Conservation (phyloP, 1,140 invertebrate species). For the Goniozus legneri region DNA sequence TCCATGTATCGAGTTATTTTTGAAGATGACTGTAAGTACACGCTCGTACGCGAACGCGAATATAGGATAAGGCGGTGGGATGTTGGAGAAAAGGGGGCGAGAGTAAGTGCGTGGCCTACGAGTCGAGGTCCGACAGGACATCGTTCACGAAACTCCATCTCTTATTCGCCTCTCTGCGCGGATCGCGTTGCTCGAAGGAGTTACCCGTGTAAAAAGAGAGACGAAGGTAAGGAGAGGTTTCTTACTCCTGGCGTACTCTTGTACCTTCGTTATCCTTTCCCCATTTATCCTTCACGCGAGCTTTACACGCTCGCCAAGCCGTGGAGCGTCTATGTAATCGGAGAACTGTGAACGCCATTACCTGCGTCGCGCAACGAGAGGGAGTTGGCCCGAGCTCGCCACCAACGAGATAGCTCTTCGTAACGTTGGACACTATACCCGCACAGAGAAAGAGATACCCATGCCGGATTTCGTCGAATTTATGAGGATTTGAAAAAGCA, state of each 20-base stretch:
- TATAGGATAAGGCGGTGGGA: not conserved
- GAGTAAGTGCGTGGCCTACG: slow-evolving; percentile 7
- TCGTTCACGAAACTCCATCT: slow-evolving; percentile 44
- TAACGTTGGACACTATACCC: slow-evolving; percentile 9
- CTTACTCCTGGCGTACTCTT: slow-evolving; percentile 38
- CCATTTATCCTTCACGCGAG: slow-evolving; percentile 40
- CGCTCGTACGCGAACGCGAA: no score
- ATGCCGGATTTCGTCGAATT: slow-evolving; percentile 13
- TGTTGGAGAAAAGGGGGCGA: slow-evolving; percentile 6
- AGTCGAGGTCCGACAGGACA: slow-evolving; percentile 36
- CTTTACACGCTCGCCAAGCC: no score
- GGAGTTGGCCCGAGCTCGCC: slow-evolving; percentile 13
- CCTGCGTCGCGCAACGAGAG: slow-evolving; percentile 22
- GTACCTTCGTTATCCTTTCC: slow-evolving; percentile 47
- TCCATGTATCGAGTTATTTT: no score
- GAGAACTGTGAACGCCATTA: slow-evolving; percentile 39
- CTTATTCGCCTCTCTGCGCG: no score
- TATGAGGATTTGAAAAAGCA: slow-evolving; percentile 20
- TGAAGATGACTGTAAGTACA: no score
- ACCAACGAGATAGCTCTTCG: slow-evolving; percentile 11
- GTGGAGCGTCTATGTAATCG: slow-evolving; percentile 34
- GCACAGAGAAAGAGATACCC: slow-evolving; percentile 8
- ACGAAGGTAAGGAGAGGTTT: slow-evolving; percentile 33
- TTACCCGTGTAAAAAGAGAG: no score
- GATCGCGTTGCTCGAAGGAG: no score